phyloP scores from a whole-genome alignment of 1,140 invertebrate species.

The Tetragnatha versicolor region DNA sequence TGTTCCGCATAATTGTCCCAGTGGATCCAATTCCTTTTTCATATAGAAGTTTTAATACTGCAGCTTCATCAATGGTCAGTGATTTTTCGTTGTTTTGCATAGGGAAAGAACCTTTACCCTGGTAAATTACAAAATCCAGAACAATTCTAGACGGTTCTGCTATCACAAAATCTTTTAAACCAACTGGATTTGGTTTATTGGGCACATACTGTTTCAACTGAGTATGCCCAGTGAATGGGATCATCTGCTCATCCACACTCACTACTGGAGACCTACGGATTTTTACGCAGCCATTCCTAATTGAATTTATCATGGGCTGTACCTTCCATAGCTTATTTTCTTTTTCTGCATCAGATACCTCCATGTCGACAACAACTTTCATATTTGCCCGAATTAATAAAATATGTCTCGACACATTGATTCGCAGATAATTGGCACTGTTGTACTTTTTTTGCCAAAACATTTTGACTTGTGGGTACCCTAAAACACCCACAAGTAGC shows the following conservation, averaged over 20 bases:
- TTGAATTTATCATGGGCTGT: not conserved
- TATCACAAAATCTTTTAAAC: conserved; percentile 20
- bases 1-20: not conserved
- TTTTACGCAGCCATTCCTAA: not conserved
- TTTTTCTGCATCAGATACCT: not conserved
- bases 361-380: not conserved
- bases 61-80: not conserved
- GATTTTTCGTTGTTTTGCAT: not conserved
- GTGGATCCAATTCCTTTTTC: not conserved
- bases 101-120: not conserved
- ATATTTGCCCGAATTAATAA: not conserved
- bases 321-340: conserved; percentile 1
- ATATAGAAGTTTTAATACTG: not conserved
- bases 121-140: conserved; percentile 20
- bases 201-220: conserved; percentile 24
- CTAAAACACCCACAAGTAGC: too few relatives aligned
- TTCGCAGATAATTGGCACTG: too few relatives aligned
- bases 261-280: not conserved
- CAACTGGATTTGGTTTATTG: conserved; percentile 41
- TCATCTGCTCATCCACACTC: conserved; percentile 48
- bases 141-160: not conserved
- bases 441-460: too few relatives aligned
- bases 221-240: conserved; percentile 43
- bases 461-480: too few relatives aligned
- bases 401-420: too few relatives aligned